These are phyloP conservation scores for Sphenodon punctatus DNA, from an alignment of 2,797 vertebrate species.

Conservation along the genomic window DNA sequence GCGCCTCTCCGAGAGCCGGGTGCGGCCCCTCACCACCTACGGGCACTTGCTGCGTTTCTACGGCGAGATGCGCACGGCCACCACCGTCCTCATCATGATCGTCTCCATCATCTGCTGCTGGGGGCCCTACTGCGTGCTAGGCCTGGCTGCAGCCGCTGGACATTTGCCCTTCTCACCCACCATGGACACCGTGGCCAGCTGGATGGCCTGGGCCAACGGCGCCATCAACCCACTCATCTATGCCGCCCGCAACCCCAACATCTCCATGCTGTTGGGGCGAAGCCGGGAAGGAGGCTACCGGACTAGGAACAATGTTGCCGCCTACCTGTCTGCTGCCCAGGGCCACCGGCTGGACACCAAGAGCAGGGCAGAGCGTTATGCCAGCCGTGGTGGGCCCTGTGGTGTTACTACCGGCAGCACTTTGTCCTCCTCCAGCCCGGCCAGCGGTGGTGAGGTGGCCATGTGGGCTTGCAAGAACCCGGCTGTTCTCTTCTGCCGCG, in stretches of 20 bases:
- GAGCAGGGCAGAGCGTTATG: slow-evolving; percentile 61
- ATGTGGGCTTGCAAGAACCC: slow-evolving; percentile 96
- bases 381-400: slow-evolving; percentile 20
- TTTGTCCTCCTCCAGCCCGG: slow-evolving; percentile 80
- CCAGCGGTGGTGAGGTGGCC: slow-evolving; percentile 80
- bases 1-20: slow-evolving; percentile 86
- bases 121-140: slow-evolving; percentile 92
- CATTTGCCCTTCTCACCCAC: slow-evolving; percentile 83
- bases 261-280: slow-evolving; percentile 87
- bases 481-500: slow-evolving; percentile 89
- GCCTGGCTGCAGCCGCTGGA: slow-evolving; percentile 83
- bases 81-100: slow-evolving; percentile 94
- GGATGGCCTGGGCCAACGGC: slow-evolving; percentile 94
- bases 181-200: slow-evolving; percentile 87
- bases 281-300: slow-evolving; percentile 91
- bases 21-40: slow-evolving; percentile 87
- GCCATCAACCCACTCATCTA: slow-evolving; percentile 96
- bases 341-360: slow-evolving; percentile 67
- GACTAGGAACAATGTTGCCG: slow-evolving; percentile 85
- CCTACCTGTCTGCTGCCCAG: slow-evolving; percentile 76
- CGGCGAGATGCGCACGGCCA: slow-evolving; percentile 92
- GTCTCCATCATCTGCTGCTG: slow-evolving; percentile 92
- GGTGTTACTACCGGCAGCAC: slow-evolving; percentile 72
- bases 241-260: slow-evolving; percentile 90
- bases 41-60: slow-evolving; percentile 88